Percentiles rank a stretch among this genome's conserved stretches.
Evolutionary conservation across 2,797 vertebrate species (phyloP).

Genomic region (Anableps anableps): DNA sequence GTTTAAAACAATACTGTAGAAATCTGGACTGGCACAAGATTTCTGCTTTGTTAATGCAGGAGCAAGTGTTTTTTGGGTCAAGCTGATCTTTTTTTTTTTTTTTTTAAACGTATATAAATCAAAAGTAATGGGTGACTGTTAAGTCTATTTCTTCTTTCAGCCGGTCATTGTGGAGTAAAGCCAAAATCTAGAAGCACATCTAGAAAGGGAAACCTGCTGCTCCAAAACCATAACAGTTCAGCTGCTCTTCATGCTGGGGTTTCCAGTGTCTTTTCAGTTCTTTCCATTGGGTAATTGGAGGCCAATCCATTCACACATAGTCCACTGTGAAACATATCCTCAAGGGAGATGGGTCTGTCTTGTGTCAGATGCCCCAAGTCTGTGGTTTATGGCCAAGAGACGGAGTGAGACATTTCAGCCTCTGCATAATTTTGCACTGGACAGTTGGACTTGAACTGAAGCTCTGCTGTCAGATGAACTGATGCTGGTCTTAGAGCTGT

Average conservation of each 20-base stretch:
- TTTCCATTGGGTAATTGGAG: neutral
- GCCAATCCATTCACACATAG: neutral
- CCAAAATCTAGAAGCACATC: no score
- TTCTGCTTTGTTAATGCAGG: neutral
- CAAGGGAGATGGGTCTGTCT: neutral
- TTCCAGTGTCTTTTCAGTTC: neutral
- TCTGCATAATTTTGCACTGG: neutral
- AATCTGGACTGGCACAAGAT: neutral
- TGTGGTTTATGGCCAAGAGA: neutral
- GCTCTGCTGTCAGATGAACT: no score
- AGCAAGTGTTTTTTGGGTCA: neutral
- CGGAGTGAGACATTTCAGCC: neutral
- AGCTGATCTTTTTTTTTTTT: neutral
- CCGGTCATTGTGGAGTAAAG: neutral
- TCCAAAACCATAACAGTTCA: neutral
- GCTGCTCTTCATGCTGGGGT: neutral
- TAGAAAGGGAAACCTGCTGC: neutral
- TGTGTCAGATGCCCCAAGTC: neutral
- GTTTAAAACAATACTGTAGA: neutral
- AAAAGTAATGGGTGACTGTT: neutral
- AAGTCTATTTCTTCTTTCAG: neutral
- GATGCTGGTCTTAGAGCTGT: neutral
- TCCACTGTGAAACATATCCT: neutral
- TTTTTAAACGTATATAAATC: no score
- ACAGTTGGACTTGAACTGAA: neutral